Percentiles rank a stretch among this genome's conserved stretches.
Evolutionary conservation across 2,113 vertebrate genomes (phyloP).

Genomic region (Corydoras sp.): DNA sequence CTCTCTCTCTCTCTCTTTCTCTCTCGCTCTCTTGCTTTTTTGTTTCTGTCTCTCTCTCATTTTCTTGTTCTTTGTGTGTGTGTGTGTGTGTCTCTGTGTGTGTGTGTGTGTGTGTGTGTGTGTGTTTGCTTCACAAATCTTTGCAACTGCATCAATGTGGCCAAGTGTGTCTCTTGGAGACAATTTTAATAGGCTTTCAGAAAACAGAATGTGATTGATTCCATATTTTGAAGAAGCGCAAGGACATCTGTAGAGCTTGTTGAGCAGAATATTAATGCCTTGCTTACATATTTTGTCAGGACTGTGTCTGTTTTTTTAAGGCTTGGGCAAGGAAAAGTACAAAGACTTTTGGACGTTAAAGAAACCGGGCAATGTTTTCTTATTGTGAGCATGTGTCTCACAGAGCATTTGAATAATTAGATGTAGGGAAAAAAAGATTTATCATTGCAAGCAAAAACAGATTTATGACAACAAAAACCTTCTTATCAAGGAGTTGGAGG

Average conservation of each 20-base stretch:
- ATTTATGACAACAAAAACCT: conserved; percentile 41
- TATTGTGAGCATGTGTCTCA: conserved; percentile 40
- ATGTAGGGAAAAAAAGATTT: conserved; percentile 40
- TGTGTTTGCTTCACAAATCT: conserved; percentile 15
- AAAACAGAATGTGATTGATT: conserved; percentile 14
- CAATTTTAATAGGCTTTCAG: conserved; percentile 24
- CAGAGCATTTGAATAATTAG: conserved; percentile 50
- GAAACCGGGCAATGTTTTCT: conserved; percentile 31
- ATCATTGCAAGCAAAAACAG: conserved; percentile 35
- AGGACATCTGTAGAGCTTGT: conserved; percentile 15
- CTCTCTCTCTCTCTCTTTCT: no score
- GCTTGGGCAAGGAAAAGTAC: not conserved
- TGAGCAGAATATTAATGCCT: conserved; percentile 16
- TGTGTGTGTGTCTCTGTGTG: not conserved
- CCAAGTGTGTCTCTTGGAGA: conserved; percentile 20
- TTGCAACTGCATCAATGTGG: conserved; percentile 26
- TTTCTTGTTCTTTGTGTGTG: no score
- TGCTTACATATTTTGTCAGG: conserved; percentile 7
- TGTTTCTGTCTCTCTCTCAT: no score
- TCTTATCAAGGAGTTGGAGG: conserved; percentile 25
- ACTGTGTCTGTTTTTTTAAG: conserved; percentile 8
- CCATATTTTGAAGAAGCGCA: conserved; percentile 6
- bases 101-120: conserved; percentile 16
- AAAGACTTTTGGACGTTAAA: conserved; percentile 15
- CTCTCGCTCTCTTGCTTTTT: no score